Evolutionary conservation across 2,888 invertebrate genomes (phyloP).

Genomic region (Dascillus cervinus): DNA sequence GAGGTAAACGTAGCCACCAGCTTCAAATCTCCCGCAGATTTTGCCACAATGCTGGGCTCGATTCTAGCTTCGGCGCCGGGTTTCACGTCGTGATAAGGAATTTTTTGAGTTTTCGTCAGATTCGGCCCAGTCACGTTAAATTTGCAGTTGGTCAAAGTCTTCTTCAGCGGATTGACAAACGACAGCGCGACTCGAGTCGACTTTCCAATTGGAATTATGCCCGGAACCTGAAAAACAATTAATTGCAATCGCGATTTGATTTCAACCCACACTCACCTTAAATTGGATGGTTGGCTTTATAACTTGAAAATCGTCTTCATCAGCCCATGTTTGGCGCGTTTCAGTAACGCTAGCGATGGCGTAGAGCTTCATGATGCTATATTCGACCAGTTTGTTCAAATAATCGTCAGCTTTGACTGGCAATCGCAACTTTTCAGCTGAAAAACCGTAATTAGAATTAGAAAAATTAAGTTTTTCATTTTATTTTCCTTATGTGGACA

Average conservation of each 20-base stretch:
- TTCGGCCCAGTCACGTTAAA: conserved; percentile 66
- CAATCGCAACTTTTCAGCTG: conserved; percentile 51
- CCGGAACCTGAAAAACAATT: conserved; percentile 48
- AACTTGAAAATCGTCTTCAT: conserved; percentile 75
- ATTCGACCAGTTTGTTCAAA: conserved; percentile 70
- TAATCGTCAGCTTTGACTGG: conserved; percentile 62
- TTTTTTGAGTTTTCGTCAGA: conserved; percentile 50
- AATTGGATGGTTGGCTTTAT: conserved; percentile 63
- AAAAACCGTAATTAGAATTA: conserved; percentile 8
- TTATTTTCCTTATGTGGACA: too few species aligned
- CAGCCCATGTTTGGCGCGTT: conserved; percentile 75
- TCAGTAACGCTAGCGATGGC: conserved; percentile 72
- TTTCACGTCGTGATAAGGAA: conserved; percentile 49
- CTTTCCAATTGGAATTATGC: conserved; percentile 51
- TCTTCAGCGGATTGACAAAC: conserved; percentile 64
- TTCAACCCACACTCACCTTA: too few species aligned
- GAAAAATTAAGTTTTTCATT: not conserved
- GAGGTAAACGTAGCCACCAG: conserved; percentile 66
- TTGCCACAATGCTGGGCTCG: conserved; percentile 53
- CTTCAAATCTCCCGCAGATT: conserved; percentile 55
- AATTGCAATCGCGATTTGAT: too few species aligned
- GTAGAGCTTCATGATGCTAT: conserved; percentile 70
- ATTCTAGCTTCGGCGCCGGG: conserved; percentile 49
- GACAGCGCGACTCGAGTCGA: conserved; percentile 50
- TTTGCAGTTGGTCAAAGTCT: conserved; percentile 55